Base-by-base conservation (phyloP, 2,113 vertebrate genomes). In the Hyaena hyaena region DNA sequence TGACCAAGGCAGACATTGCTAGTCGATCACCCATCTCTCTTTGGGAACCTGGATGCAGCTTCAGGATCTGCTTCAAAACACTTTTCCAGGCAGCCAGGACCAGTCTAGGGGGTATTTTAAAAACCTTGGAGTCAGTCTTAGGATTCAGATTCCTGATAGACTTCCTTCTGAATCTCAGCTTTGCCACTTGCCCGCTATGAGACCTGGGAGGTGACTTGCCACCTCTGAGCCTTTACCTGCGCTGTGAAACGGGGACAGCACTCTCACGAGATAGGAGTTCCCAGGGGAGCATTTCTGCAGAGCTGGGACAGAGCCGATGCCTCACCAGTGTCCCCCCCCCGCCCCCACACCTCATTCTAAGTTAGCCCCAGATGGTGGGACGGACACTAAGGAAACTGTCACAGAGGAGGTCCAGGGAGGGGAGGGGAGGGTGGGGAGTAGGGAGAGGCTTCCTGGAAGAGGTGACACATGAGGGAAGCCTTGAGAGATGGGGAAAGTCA, bases 1-100 rank as follows among this genome's bases (percentile, higher is more conserved):
- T 65, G 19, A 4, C 16, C 10, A 3, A 17, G 88, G 35, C 92
- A 94, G 94, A 76, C 94, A 92, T 86, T 82, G 26, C 88, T 86
- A 82, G 39, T 48, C 2, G 31, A 97, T 96, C 65, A 14, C 73
- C 50, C 28, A 69, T 79, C n/a, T 90, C 21, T 50, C 39, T 69
- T 74, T 65, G 45, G 69, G 63, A 88, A 71, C 19, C 1, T 66
- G 76, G 45, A 4, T 3, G 17, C 68, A 24, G 12, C 53, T 50
- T 84, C 65, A 88, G 45, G 31, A 21, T 61, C 50, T 88, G 35
- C 58, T 28, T 83, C 68, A 61, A 23, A 35, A 24, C 17, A 19
- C 48, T 45, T 35, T 48, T 92, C 35, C 33, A 2, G 69, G 50
- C 7, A 26, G 15, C 68, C 28, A 58, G 48, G 48, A 11, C 33